A percentile compares a stretch with the other conserved stretches of the same genome.
phyloP scores from a whole-genome alignment of 2,888 invertebrate species.

The Drosophila peninsularis region DNA sequence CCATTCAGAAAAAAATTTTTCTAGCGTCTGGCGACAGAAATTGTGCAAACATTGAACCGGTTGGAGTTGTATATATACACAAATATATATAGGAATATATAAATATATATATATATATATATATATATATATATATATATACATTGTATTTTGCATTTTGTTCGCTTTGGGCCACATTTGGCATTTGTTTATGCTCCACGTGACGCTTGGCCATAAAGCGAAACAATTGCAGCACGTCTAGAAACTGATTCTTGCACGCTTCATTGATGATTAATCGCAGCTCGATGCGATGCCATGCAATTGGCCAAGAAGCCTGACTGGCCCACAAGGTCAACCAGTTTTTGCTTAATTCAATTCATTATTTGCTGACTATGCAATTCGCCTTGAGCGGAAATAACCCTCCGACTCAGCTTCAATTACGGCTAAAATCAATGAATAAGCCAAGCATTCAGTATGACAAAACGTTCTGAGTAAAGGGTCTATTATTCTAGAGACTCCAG shows the following conservation, averaged over 20 bases:
- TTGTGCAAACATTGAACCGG: constrained; percentile 80
- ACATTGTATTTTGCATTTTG: constrained; percentile 17
- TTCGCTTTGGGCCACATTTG: constrained; percentile 23
- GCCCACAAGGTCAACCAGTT: constrained; percentile 64
- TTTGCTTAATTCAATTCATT: constrained; percentile 4
- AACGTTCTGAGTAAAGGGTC: not conserved
- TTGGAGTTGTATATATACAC: constrained; percentile 65
- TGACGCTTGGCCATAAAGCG: constrained; percentile 26
- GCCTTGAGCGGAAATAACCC: constrained; percentile 51
- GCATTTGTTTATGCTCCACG: constrained; percentile 49
- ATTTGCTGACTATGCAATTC: constrained; percentile 33
- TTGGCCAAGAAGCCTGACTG: constrained; percentile 26
- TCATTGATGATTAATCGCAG: constrained; percentile 72
- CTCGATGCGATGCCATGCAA: constrained; percentile 42
- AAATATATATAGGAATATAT: not conserved
- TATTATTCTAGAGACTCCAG: not conserved
- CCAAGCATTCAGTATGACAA: constrained; percentile 10
- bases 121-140: not conserved
- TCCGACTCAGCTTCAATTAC: constrained; percentile 53
- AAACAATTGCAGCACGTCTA: constrained; percentile 25
- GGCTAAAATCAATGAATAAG: constrained; percentile 61
- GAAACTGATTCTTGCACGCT: constrained; percentile 68
- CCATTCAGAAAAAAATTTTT: constrained; percentile 67
- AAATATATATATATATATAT: not conserved
- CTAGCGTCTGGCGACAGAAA: constrained; percentile 67